Conservation (phyloP, 2,888 invertebrate genomes). For the Julus scanicus region DNA sequence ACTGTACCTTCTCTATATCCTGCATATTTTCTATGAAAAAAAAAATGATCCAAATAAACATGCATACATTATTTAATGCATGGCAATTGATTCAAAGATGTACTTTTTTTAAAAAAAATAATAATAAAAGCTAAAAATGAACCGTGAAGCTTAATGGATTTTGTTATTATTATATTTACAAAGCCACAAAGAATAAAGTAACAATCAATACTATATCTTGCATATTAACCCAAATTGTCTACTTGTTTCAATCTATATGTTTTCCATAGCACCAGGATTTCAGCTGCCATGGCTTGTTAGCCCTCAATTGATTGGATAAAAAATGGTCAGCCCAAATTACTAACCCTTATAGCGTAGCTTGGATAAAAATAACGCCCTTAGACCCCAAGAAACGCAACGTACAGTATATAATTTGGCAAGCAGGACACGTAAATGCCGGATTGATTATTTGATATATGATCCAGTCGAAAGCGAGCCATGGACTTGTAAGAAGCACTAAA, state of each 20-base stretch:
- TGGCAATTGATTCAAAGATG: no score
- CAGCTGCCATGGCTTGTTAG: neutral
- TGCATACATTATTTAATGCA: no score
- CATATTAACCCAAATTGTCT: neutral
- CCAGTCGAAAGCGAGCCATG: neutral
- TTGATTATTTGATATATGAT: constrained; percentile 11
- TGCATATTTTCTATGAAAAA: no score
- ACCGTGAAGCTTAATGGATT: neutral
- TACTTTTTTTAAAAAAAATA: no score
- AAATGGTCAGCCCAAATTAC: neutral
- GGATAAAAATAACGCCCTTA: neutral
- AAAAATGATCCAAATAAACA: no score
- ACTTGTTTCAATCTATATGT: neutral
- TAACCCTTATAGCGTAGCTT: neutral
- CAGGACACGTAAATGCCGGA: constrained; percentile 19
- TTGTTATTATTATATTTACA: neutral
- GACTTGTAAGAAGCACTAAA: neutral
- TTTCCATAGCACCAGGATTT: neutral
- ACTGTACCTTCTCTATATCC: no score
- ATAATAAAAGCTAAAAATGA: no score
- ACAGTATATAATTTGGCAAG: neutral
- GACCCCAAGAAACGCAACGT: neutral
- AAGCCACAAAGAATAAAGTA: neutral
- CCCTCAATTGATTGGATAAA: neutral
- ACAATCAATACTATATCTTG: neutral